Evolutionary conservation across 2,888 invertebrate species (phyloP).

Genomic region (Ditylenchus weischeri): DNA sequence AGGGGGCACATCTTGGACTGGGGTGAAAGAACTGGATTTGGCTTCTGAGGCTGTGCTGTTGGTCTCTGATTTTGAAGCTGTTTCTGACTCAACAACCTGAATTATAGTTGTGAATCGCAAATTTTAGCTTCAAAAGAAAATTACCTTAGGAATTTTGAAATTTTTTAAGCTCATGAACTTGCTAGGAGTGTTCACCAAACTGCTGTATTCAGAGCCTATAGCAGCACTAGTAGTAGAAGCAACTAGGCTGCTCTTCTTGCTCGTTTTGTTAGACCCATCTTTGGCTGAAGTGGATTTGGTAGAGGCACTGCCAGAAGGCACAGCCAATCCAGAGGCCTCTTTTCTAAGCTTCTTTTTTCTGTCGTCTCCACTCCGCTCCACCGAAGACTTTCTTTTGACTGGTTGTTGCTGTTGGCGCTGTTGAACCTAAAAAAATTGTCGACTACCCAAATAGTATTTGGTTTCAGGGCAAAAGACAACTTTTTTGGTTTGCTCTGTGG

Average conservation of each 20-base stretch:
- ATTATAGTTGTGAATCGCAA: too few relatives aligned
- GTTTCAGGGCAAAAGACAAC: too few relatives aligned
- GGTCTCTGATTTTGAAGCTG: background rate
- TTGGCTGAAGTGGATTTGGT: background rate
- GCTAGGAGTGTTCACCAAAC: background rate
- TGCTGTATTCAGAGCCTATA: background rate
- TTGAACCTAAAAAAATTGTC: background rate
- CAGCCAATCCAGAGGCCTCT: background rate
- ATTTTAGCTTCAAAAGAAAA: too few relatives aligned
- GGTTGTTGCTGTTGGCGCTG: background rate
- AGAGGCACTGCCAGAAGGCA: background rate
- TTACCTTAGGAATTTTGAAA: conserved; percentile 12
- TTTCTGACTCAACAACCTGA: background rate
- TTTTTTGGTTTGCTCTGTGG: too few relatives aligned
- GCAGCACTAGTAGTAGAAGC: background rate
- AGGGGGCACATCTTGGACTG: background rate
- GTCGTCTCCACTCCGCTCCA: conserved; percentile 3
- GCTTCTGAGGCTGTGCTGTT: background rate
- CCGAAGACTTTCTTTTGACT: conserved; percentile 6
- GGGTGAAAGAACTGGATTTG: background rate
- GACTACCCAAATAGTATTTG: background rate
- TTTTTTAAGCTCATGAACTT: conserved; percentile 12
- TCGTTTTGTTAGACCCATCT: background rate
- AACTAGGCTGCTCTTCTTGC: background rate
- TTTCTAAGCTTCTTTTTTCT: conserved; percentile 8